phyloP scores from a whole-genome alignment of 1,140 invertebrate species.

The Trachelipus rathkii region DNA sequence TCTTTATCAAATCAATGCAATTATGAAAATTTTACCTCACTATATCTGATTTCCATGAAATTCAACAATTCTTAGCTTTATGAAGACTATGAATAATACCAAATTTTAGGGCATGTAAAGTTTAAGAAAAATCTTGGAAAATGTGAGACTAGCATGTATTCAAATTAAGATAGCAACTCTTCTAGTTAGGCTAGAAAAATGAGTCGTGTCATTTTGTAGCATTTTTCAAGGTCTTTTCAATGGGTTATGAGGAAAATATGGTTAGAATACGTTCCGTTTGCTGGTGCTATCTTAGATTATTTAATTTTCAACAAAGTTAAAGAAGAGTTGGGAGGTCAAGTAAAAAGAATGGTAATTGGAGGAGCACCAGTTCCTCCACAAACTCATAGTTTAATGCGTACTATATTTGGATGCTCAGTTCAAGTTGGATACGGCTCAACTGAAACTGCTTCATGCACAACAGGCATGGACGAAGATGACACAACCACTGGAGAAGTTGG shows the following conservation, averaged over 20 bases:
- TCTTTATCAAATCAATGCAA: too few species aligned
- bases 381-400: slow-evolving; percentile 89
- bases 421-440: slow-evolving; percentile 95
- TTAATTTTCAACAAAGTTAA: slow-evolving; percentile 73
- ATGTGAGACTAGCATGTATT: too few species aligned
- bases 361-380: slow-evolving; percentile 91
- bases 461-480: slow-evolving; percentile 80
- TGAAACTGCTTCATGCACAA: slow-evolving; percentile 89
- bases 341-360: slow-evolving; percentile 83
- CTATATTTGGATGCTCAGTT: slow-evolving; percentile 81
- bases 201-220: slow-evolving; percentile 89
- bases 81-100: too few species aligned
- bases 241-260: slow-evolving; percentile 86
- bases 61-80: too few species aligned
- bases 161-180: too few species aligned
- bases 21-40: too few species aligned
- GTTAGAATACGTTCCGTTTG: slow-evolving; percentile 77
- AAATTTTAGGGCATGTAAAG: too few species aligned
- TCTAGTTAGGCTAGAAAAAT: too few species aligned
- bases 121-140: too few species aligned
- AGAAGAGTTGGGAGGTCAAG: slow-evolving; percentile 75
- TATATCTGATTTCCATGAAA: too few species aligned
- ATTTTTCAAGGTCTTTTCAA: too few species aligned
- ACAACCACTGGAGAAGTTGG: slow-evolving; percentile 79
- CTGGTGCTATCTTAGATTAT: slow-evolving; percentile 71